These are phyloP conservation scores for Dinothrombium tinctorium DNA, from an alignment of 1,140 invertebrate genomes.

Conservation along the genomic window DNA sequence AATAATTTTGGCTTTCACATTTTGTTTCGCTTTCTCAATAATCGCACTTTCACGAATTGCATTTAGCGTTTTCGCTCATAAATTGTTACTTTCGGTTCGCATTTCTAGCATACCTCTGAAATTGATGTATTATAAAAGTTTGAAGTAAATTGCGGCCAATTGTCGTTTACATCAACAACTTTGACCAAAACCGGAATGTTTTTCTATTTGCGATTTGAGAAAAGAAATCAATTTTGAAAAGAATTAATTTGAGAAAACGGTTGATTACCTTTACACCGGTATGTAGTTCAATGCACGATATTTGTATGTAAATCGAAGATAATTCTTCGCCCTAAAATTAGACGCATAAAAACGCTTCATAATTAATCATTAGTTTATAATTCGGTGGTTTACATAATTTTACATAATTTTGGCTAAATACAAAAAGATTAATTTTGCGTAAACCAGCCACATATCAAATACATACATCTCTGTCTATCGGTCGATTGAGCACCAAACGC, in stretches of 20 bases:
- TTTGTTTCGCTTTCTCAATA: neutral
- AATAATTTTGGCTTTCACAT: neutral
- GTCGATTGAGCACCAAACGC: constrained; percentile 43
- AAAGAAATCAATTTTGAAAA: neutral
- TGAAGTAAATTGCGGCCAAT: constrained; percentile 30
- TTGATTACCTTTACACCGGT: neutral
- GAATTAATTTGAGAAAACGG: neutral
- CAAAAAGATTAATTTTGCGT: neutral
- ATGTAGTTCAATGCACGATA: constrained; percentile 5
- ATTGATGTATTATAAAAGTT: constrained; percentile 55
- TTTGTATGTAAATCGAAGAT: constrained; percentile 7
- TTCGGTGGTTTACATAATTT: neutral
- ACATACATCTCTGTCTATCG: constrained; percentile 52
- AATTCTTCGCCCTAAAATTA: neutral
- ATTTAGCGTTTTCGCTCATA: too few species aligned
- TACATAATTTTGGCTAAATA: neutral
- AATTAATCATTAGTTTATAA: neutral
- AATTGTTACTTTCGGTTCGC: neutral
- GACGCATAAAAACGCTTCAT: neutral
- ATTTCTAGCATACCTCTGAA: constrained; percentile 43
- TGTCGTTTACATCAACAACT: constrained; percentile 73
- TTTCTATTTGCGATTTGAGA: constrained; percentile 20
- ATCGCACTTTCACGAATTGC: too few species aligned
- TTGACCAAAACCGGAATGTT: constrained; percentile 65
- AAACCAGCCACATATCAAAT: neutral